phyloP scores from a whole-genome alignment of 2,888 invertebrate genomes.

The Pseudococcus viburni region DNA sequence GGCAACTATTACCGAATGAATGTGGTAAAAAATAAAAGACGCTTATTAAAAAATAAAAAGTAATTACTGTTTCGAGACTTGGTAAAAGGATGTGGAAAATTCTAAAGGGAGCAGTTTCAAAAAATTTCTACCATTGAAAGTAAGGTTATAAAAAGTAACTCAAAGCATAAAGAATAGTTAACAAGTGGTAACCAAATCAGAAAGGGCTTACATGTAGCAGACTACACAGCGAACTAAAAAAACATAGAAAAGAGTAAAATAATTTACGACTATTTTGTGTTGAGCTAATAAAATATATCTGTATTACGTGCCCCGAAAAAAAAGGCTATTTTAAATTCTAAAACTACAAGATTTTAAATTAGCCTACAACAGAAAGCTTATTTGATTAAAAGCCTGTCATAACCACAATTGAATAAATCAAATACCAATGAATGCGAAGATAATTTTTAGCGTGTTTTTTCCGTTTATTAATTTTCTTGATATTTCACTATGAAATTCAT shows the following conservation, averaged over 20 bases:
- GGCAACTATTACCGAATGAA: conserved; percentile 43
- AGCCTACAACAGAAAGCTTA: conserved; percentile 7
- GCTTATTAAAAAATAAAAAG: conserved; percentile 59
- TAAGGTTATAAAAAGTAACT: conserved; percentile 50
- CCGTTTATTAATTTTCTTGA: neutral
- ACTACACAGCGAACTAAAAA: conserved; percentile 16
- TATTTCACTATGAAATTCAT: conserved; percentile 27
- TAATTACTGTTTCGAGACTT: conserved; percentile 50
- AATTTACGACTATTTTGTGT: conserved; percentile 56
- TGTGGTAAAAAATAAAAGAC: conserved; percentile 51
- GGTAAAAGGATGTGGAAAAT: conserved; percentile 51
- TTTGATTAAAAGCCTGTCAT: conserved; percentile 52
- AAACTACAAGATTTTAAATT: conserved; percentile 52
- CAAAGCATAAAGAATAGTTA: conserved; percentile 42
- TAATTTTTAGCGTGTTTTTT: neutral
- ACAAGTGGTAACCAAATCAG: conserved; percentile 57
- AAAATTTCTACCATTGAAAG: conserved; percentile 51
- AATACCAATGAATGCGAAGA: neutral
- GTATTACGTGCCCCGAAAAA: conserved; percentile 21
- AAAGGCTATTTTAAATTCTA: conserved; percentile 14
- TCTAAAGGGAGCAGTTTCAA: conserved; percentile 57
- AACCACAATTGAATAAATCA: conserved; percentile 37
- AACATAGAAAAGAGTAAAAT: conserved; percentile 18
- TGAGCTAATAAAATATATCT: conserved; percentile 49
- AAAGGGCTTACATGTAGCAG: conserved; percentile 13